Base-by-base conservation (phyloP, 2,888 invertebrate genomes). In the Eledona agricola region DNA sequence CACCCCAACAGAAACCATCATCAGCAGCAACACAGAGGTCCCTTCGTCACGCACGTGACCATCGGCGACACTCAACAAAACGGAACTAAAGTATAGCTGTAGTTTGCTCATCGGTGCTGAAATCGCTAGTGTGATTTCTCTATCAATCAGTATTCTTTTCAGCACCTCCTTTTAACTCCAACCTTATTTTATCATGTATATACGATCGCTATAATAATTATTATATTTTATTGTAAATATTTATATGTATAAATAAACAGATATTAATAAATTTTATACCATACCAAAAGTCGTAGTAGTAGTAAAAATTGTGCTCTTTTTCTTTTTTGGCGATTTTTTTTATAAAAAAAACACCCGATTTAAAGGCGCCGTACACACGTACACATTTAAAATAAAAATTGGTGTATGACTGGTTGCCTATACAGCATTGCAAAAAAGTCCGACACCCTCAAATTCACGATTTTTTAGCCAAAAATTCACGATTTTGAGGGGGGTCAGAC, bases 21-120 rank as follows among this genome's bases (percentile, higher is more conserved):
- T 4, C 47, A 51, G 10, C 62, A 53, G 22, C 57, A 59, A 15
- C 55, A 57, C 17, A 77, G 82, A 10, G 84, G 83, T 0, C 84
- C 84, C 0, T 84, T 83, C 60, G 78, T 84, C 1, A 84, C 84
- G 0, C 84, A 84, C 62, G 83, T 84, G 23, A 83, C 82, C 29
- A 83, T 84, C 57, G 79, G 83, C 2, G 82, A 83, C 58, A 63
- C 69, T 51, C 65, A 70, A 60, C 71, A 74, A 50, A 73, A 72
- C 51, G 76, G 76, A 56, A 76, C 76, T 31, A 74, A 75, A 69
- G 76, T 76, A 47, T 76, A 47, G 16, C 40, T 29, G 23, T 40
- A 29, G 25, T 47, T 15, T 42, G 7, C 4, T 31, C 23, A 25
- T 13, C 4, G 28, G 40, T 40, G 40, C 19, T 40, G 40, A 40